Base-by-base conservation (phyloP, 2,888 invertebrate genomes). In the Alsophila aescularia region DNA sequence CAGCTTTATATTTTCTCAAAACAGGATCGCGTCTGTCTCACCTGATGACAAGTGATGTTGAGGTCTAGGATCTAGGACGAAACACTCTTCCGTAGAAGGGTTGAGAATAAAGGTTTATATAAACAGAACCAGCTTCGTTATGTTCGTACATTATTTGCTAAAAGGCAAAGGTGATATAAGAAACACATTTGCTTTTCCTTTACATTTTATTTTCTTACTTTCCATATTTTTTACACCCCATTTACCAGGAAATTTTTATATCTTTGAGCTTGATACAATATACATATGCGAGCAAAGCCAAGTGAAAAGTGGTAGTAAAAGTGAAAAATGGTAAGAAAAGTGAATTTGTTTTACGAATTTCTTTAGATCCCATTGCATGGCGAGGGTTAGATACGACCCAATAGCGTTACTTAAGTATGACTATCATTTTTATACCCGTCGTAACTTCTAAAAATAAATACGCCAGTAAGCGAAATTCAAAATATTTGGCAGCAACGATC, bases 271-370 rank as follows among this genome's bases (percentile, higher is more conserved):
- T 42, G 36, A 16, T 31, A 29, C 10, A 29, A 37, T 48, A 37
- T 42, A 45, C 43, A 45, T 45, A 55, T 57, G 37, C 49, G 44
- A 27, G 21, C 29, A 51, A 58, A 62, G 40, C 60, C 47, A 49
- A 48, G 45, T 44, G 51, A 51, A 50, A 56, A 60, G 55, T n/a
- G 52, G 55, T 42, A 42, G 58, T 56, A 44, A 52, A 40, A 54
- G 8, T 24, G 24, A 44, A 52, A 40, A 54, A 24, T 24, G 24
- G 24, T 57, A 52, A 59, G 53, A 60, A 63, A 58, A 56, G 43
- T 40, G 40, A 55, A 53, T 60, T 42, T 31, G 44, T 56, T 51
- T 58, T 59, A 57, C 51, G 47, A 35, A 51, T 57, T 57, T 59
- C n/a, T 54, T 41, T 29, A 15, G 2, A 16, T 16, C 29, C 27